Percentiles rank a stretch among this genome's conserved stretches.
Evolutionary conservation across 2,113 vertebrate genomes (phyloP).

Genomic region (Craseonycteris thonglongyai): DNA sequence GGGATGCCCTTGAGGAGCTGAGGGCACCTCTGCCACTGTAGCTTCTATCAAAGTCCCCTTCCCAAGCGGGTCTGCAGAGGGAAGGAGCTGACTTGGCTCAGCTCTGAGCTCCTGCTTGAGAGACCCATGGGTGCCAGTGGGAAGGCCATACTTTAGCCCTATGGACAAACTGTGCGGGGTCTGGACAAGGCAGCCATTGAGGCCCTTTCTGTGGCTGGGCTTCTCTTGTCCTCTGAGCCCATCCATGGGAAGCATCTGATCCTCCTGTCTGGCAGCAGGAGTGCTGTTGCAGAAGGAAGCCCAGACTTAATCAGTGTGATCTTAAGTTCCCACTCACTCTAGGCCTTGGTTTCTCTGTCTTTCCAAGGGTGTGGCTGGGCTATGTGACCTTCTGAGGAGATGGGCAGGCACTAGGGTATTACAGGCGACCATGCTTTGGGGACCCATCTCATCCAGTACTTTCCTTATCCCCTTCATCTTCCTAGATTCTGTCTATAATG

Average conservation of each 20-base stretch:
- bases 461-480: not conserved
- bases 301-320: accelerated
- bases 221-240: not conserved
- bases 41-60: not conserved
- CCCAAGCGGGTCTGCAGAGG: not conserved
- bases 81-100: not conserved
- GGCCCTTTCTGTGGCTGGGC: not conserved
- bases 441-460: not conserved
- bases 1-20: accelerated
- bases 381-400: accelerated
- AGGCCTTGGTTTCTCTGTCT: not conserved
- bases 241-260: accelerated
- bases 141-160: not conserved
- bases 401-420: not conserved
- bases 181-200: not conserved
- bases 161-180: not conserved
- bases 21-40: not conserved
- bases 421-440: accelerated
- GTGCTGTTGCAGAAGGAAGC: not conserved
- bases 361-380: not conserved
- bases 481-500: conserved; percentile 90
- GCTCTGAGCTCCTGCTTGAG: not conserved
- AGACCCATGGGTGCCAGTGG: not conserved
- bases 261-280: not conserved
- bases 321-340: accelerated